phyloP scores from a whole-genome alignment of 2,888 invertebrate species.

The Agrenia bidenticulata region DNA sequence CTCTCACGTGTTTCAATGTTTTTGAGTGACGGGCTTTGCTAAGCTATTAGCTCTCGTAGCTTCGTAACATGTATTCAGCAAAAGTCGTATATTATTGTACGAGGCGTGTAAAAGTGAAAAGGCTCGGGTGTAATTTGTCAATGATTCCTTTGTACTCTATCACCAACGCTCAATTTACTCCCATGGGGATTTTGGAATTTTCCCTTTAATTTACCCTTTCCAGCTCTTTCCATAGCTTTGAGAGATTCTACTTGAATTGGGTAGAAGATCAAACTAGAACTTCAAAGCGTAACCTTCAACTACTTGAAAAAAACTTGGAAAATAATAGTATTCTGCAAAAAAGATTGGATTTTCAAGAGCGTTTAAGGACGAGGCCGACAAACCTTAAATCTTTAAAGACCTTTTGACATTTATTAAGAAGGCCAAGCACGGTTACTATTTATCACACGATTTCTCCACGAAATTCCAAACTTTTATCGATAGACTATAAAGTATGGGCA shows the following conservation, averaged over 20 bases:
- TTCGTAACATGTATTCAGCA: neutral
- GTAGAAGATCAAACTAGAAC: no score
- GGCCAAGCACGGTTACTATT: neutral
- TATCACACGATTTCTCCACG: neutral
- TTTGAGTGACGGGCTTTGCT: neutral
- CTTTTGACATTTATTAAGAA: slow-evolving; percentile 1
- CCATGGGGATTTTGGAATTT: neutral
- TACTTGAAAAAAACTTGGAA: no score
- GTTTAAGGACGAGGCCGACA: neutral
- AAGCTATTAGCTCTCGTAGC: neutral
- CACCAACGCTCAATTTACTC: slow-evolving; percentile 5
- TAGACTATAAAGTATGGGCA: no score
- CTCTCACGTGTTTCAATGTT: neutral
- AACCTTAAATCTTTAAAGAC: neutral
- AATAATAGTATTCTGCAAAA: no score
- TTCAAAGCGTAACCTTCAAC: no score
- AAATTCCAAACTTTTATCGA: no score
- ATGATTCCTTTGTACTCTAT: neutral
- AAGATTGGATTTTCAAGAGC: neutral
- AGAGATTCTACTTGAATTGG: no score
- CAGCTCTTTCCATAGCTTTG: no score
- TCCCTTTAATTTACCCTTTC: neutral
- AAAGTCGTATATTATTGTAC: no score
- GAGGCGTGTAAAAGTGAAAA: no score
- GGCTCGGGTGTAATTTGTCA: neutral